Evolutionary conservation across 2,797 vertebrate genomes (phyloP), one percentile per base, ranked within the genome.

Genomic region (Setipinna tenuifilis): DNA sequence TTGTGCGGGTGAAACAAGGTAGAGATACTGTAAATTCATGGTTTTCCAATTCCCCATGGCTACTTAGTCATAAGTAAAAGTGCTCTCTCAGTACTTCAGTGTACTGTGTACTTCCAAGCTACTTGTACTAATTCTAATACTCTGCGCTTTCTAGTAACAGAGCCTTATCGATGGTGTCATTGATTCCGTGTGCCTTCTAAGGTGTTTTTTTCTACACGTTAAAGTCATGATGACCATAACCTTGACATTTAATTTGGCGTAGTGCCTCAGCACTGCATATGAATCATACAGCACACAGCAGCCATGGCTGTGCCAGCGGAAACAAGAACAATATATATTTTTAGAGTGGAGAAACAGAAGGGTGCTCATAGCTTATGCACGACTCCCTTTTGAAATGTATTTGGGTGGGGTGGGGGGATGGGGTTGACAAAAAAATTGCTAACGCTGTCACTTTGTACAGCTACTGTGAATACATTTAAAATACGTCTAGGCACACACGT

Each of bases 361-460:
- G 28, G 25, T 41, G 19, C 68, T 41, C 35, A 75, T 75, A 41
- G 68, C 31, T 75, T 75, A 75, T 75, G 68, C 68, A 75, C 31
- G 68, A 41, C 28, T 75, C 68, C 17, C 16, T 16, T 75, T 75
- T 75, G 31, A 75, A 75, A 75, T 75, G 68, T 21, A 35, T 75
- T 10, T 48, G 4, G 10, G 3, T 48, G 3, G 3, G 3, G 3
- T 75, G 31, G 28, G 16, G n/a, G n/a, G n/a, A n/a, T n/a, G 31
- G 31, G 68, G 68, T 16, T 75, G 68, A 75, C 68, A 75, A 75
- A 75, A 75, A 75, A 75, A 75, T 6, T 75, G 68, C 68, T 17
- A 75, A 25, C 68, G 14, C 68, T 71, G 65, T 75, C 68, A 75
- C 31, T 75, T 75, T 75, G 35, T 17, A 31, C 31, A 19, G 31